phyloP scores from a whole-genome alignment of 2,113 vertebrate species.

The Megaptera novaeangliae region DNA sequence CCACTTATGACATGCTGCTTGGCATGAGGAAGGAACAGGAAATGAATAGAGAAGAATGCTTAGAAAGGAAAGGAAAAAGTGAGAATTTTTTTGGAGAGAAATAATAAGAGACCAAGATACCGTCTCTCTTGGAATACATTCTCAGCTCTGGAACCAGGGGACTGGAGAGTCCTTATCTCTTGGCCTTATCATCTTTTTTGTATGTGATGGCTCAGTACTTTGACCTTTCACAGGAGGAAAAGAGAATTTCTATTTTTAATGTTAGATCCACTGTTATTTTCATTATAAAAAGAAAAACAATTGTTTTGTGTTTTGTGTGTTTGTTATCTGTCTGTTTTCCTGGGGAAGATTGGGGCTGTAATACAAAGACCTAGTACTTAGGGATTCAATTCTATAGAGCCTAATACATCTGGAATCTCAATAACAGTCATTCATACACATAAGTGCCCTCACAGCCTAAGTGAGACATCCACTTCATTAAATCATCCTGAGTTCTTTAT shows the following conservation, averaged over 20 bases:
- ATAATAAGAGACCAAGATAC: not conserved
- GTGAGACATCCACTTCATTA: slow-evolving; percentile 37
- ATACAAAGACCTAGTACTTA: not conserved
- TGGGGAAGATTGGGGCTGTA: not conserved
- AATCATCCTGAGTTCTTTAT: not conserved
- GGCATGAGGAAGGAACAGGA: not conserved
- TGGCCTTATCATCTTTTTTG: not conserved
- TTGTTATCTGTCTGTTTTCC: not conserved
- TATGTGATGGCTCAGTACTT: not conserved
- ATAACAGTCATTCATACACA: not conserved
- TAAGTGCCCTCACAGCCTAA: not conserved
- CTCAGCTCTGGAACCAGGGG: not conserved
- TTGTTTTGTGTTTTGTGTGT: not conserved
- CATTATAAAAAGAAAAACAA: not conserved
- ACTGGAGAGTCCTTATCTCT: not conserved
- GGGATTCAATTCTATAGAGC: not conserved
- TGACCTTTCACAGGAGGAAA: not conserved
- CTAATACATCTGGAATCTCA: not conserved
- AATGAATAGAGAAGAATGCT: not conserved
- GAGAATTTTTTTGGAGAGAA: not conserved
- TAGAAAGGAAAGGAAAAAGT: not conserved
- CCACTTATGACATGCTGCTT: not conserved
- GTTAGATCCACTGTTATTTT: not conserved
- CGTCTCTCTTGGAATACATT: not conserved
- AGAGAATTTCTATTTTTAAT: not conserved